These are phyloP conservation scores for Sebastes kiyomatsui DNA, from an alignment of 2,797 vertebrate genomes.

Conservation along the genomic window DNA sequence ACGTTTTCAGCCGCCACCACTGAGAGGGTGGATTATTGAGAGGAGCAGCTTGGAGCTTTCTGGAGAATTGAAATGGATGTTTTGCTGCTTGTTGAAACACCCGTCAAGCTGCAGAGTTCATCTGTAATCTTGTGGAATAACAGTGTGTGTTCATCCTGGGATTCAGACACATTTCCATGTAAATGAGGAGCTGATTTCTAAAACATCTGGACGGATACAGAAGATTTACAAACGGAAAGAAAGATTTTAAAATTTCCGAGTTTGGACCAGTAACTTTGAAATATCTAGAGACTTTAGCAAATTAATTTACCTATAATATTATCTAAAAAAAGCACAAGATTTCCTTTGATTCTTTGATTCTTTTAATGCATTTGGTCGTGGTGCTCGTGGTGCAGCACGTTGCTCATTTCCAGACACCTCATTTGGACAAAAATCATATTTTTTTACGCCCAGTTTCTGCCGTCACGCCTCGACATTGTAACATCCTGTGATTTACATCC, in stretches of 20 bases:
- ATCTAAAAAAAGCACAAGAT: not conserved
- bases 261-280: not conserved
- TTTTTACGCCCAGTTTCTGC: not conserved
- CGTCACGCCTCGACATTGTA: not conserved
- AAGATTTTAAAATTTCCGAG: not conserved
- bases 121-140: slow-evolving; percentile 5
- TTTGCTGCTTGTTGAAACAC: not conserved
- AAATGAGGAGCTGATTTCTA: not conserved
- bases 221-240: not conserved
- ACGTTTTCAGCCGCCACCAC: not conserved
- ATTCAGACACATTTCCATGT: slow-evolving; percentile 8
- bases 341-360: not conserved
- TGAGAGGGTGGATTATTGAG: not conserved
- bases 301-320: not conserved
- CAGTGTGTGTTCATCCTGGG: not conserved
- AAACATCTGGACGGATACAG: not conserved
- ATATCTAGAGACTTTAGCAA: not conserved
- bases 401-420: not conserved
- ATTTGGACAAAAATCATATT: not conserved
- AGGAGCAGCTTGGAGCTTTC: not conserved
- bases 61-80: slow-evolving; percentile 5
- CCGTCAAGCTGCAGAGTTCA: not conserved
- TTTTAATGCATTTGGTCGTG: not conserved
- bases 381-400: not conserved
- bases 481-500: not conserved